Conservation (phyloP, 2,797 vertebrate genomes). For the Acropternis orthonyx region DNA sequence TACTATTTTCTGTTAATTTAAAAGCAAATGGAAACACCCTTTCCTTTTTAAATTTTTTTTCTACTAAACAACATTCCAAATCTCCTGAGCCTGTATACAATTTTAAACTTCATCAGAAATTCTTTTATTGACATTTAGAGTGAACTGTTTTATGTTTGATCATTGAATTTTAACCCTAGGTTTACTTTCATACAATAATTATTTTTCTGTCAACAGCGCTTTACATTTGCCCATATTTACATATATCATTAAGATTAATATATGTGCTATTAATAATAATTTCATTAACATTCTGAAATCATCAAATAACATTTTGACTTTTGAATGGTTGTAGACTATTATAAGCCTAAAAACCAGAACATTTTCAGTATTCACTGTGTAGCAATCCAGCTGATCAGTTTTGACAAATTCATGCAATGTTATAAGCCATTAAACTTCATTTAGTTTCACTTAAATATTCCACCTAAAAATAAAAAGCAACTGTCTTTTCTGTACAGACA, state of each 20-base stretch:
- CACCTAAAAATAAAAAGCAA: constrained; percentile 61
- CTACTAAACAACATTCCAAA: background rate
- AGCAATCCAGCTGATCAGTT: constrained; percentile 65
- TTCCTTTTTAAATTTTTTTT: background rate
- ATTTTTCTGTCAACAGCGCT: constrained; percentile 45
- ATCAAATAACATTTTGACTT: constrained; percentile 76
- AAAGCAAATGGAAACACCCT: background rate
- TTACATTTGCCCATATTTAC: constrained; percentile 63
- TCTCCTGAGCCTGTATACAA: background rate
- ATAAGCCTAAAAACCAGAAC: constrained; percentile 66
- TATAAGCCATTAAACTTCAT: constrained; percentile 70
- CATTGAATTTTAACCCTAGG: constrained; percentile 56
- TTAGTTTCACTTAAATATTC: constrained; percentile 63
- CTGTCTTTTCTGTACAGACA: constrained; percentile 1
- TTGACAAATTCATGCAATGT: constrained; percentile 72
- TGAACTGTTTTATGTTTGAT: constrained; percentile 6
- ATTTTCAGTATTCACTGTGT: constrained; percentile 65
- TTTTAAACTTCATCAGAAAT: constrained; percentile 5
- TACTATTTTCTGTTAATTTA: constrained; percentile 1
- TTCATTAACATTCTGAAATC: constrained; percentile 73
- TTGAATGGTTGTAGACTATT: constrained; percentile 66
- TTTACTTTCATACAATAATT: constrained; percentile 62
- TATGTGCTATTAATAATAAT: constrained; percentile 73
- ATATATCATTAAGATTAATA: constrained; percentile 76
- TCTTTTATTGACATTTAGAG: constrained; percentile 14